Percentiles rank a stretch among this genome's conserved stretches.
These are phyloP conservation scores for Pelmatolapia mariae DNA, from an alignment of 2,113 vertebrate species.

Conservation along the genomic window DNA sequence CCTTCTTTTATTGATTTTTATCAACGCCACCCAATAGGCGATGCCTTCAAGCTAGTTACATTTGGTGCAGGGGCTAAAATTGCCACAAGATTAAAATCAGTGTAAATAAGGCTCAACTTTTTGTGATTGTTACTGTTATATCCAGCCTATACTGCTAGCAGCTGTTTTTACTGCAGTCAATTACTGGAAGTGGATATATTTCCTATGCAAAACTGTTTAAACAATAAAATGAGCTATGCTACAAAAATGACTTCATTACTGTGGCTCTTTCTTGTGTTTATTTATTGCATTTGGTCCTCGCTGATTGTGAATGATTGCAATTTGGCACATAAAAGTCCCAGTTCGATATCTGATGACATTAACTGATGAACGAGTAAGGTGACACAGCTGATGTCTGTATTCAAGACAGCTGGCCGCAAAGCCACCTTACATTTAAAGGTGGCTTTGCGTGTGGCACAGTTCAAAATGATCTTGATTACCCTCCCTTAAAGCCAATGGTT, in stretches of 20 bases:
- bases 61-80: slow-evolving; percentile 85
- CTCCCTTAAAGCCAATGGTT: background rate
- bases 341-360: background rate
- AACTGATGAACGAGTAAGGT: background rate
- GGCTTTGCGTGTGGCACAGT: background rate
- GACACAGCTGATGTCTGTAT: background rate
- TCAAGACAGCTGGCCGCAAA: background rate
- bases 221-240: slow-evolving; percentile 99
- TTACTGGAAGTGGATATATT: slow-evolving; percentile 99
- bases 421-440: background rate
- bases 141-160: slow-evolving; percentile 99
- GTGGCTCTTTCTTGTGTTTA: slow-evolving; percentile 45
- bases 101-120: slow-evolving; percentile 99
- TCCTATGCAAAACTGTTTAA: slow-evolving; percentile 99
- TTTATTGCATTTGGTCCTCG: background rate
- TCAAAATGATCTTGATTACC: too few species aligned
- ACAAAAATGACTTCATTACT: slow-evolving; percentile 70
- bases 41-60: slow-evolving; percentile 72
- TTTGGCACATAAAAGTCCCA: background rate
- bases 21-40: slow-evolving; percentile 59
- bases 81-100: slow-evolving; percentile 99
- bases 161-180: slow-evolving; percentile 99
- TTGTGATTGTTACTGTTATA: slow-evolving; percentile 99
- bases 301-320: background rate
- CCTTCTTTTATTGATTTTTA: slow-evolving; percentile 63